These are phyloP conservation scores for Syngnathus acus DNA, from an alignment of 2,797 vertebrate genomes.

Conservation along the genomic window DNA sequence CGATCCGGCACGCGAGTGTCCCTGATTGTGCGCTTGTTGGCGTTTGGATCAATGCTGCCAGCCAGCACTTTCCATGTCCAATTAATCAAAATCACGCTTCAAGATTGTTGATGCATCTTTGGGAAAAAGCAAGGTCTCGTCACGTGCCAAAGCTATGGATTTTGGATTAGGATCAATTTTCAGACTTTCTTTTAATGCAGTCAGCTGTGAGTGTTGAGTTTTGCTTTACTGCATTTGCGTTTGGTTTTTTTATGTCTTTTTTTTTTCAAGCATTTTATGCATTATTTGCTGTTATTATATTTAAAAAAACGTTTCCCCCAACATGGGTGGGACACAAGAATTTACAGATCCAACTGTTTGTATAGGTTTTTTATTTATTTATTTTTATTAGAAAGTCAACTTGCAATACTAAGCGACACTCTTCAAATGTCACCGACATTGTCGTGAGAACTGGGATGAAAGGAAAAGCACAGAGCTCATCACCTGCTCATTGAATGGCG, in stretches of 20 bases:
- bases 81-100: constrained; percentile 9
- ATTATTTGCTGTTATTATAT: too few species aligned
- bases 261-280: neutral
- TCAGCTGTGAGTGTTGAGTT: neutral
- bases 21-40: constrained; percentile 5
- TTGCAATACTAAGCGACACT: neutral
- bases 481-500: neutral
- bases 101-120: constrained; percentile 8
- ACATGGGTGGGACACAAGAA: too few species aligned
- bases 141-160: neutral
- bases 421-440: neutral
- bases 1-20: constrained; percentile 21
- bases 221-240: neutral
- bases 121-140: neutral
- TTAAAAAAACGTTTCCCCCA: too few species aligned
- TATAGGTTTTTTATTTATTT: neutral
- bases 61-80: neutral
- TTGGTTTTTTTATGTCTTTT: too few species aligned
- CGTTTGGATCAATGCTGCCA: constrained; percentile 13
- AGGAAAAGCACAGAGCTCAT: too few species aligned
- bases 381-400: neutral
- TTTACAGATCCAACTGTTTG: neutral
- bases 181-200: neutral
- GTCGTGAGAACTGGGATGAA: neutral
- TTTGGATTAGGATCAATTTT: neutral